These are phyloP conservation scores for Myodes glareolus DNA, from an alignment of 2,113 vertebrate genomes.

Conservation along the genomic window DNA sequence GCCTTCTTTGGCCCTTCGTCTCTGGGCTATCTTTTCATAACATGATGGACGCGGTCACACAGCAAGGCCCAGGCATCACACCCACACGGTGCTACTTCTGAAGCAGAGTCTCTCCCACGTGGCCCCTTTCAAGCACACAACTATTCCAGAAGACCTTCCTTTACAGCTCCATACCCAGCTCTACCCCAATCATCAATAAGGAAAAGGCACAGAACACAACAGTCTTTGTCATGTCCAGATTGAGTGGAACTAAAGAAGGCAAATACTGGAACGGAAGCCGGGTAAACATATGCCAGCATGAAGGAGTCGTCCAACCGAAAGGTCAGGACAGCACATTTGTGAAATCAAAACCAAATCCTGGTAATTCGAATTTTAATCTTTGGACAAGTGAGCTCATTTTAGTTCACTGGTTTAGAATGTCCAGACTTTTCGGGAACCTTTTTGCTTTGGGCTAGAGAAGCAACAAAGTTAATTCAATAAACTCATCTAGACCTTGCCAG, in stretches of 20 bases:
- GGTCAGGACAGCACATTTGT: neutral
- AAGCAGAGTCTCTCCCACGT: neutral
- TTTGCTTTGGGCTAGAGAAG: neutral
- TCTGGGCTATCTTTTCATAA: neutral
- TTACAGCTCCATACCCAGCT: neutral
- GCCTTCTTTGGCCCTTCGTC: neutral
- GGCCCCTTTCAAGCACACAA: neutral
- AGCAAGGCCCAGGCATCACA: neutral
- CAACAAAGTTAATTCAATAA: neutral
- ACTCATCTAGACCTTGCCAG: neutral
- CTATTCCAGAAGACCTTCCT: neutral
- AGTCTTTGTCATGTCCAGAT: neutral
- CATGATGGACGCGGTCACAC: neutral
- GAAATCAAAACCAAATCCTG: neutral
- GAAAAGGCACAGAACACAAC: neutral
- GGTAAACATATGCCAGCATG: neutral
- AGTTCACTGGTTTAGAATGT: neutral
- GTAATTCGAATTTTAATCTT: constrained; percentile 4
- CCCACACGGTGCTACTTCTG: neutral
- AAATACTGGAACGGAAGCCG: neutral
- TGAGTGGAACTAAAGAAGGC: neutral
- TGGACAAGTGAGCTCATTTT: neutral
- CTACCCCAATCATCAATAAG: neutral
- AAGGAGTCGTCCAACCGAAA: neutral
- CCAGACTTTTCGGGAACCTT: neutral